phyloP scores from a whole-genome alignment of 2,888 invertebrate species.

The Clunio marinus region DNA sequence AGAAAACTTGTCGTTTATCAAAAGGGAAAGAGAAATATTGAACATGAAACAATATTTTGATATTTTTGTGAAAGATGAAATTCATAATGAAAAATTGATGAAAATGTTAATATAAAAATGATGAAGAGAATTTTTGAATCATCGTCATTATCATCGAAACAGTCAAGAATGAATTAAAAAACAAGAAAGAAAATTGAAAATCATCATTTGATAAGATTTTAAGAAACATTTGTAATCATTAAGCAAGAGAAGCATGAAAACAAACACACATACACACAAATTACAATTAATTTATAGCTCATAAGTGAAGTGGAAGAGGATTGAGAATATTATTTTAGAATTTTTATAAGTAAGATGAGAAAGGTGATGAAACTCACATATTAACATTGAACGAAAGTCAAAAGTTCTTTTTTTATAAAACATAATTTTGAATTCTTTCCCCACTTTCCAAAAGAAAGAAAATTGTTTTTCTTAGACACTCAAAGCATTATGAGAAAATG shows the following conservation, averaged over 20 bases:
- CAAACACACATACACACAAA: constrained; percentile 37
- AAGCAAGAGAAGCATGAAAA: constrained; percentile 18
- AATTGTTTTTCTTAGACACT: neutral
- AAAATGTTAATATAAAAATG: no score
- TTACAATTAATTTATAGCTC: constrained; percentile 30
- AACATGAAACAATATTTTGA: no score
- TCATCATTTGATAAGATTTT: neutral
- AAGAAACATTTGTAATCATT: constrained; percentile 24
- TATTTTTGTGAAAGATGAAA: no score
- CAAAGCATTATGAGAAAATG: neutral
- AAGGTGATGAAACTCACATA: no score
- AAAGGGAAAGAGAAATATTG: no score
- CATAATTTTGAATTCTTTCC: neutral
- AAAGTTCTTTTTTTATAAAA: neutral
- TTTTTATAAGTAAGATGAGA: neutral
- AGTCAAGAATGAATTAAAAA: neutral
- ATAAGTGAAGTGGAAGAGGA: neutral
- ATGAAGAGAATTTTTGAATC: constrained; percentile 2
- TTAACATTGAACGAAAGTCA: neutral
- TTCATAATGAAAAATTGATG: no score
- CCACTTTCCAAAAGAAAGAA: neutral
- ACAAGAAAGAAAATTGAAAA: constrained; percentile 15
- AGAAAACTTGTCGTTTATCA: no score
- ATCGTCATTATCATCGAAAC: neutral
- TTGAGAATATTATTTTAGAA: constrained; percentile 8